phyloP scores from a whole-genome alignment of 2,113 vertebrate genomes.

The Scalopus aquaticus region DNA sequence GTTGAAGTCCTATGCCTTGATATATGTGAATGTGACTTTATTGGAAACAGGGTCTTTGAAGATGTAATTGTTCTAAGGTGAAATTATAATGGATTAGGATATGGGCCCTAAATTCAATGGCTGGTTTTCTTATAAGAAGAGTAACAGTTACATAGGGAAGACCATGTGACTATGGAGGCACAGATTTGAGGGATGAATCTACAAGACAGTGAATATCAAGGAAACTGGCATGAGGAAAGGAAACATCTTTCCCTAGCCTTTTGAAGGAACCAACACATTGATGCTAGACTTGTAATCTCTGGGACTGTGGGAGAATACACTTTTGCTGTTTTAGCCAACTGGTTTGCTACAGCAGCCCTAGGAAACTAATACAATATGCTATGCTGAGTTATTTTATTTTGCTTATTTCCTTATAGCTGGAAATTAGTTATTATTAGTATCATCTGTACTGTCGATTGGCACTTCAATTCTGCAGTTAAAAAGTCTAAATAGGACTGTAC shows the following conservation, averaged over 20 bases:
- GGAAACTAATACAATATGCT: not conserved
- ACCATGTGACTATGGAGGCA: not conserved
- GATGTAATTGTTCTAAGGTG: not conserved
- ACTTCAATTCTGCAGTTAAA: not conserved
- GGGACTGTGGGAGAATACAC: not conserved
- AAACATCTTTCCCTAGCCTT: not conserved
- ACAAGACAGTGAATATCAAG: not conserved
- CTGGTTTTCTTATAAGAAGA: conserved; percentile 26
- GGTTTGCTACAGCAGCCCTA: not conserved
- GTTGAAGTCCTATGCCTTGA: not conserved
- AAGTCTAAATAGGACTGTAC: not conserved
- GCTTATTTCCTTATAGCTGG: not conserved
- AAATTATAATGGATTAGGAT: not conserved
- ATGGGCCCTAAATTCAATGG: not conserved
- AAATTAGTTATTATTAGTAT: not conserved
- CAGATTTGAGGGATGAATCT: not conserved
- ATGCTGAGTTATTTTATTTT: not conserved
- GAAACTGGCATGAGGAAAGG: not conserved
- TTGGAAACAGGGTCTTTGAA: not conserved
- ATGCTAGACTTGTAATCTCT: not conserved
- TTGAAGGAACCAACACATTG: not conserved
- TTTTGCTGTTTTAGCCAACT: too few species aligned
- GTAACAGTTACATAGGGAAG: not conserved
- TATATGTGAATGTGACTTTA: not conserved
- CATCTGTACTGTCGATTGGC: not conserved